Evolutionary conservation across 2,888 invertebrate species (phyloP).

Genomic region (Synergus umbraculus): DNA sequence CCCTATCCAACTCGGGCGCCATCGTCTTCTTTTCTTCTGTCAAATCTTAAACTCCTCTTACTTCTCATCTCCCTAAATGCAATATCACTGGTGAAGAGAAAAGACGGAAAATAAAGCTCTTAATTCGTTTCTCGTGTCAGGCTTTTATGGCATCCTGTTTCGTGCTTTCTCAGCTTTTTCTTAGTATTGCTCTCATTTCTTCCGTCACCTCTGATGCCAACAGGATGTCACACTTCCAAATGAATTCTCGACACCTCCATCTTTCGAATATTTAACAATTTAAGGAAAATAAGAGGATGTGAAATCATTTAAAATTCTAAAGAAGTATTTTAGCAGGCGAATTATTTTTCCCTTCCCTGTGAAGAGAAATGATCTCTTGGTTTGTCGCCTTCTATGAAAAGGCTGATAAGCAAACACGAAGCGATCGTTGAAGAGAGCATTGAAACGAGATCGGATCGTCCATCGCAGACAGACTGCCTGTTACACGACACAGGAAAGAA

Average conservation of each 20-base stretch:
- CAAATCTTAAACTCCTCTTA: slow-evolving; percentile 3
- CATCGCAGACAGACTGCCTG: slow-evolving; percentile 45
- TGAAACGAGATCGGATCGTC: slow-evolving; percentile 48
- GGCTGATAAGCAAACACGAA: slow-evolving; percentile 52
- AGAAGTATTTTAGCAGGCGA: too few relatives aligned
- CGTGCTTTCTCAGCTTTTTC: neutral
- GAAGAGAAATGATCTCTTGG: slow-evolving; percentile 23
- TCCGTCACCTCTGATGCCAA: slow-evolving; percentile 36
- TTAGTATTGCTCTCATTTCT: slow-evolving; percentile 1
- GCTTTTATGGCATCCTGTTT: slow-evolving; percentile 1
- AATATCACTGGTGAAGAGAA: slow-evolving; percentile 47
- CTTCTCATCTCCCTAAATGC: slow-evolving; percentile 44
- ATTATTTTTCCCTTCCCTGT: neutral
- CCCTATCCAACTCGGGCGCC: slow-evolving; percentile 32
- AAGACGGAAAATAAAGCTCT: slow-evolving; percentile 43
- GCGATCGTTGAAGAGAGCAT: slow-evolving; percentile 46
- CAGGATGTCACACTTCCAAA: neutral
- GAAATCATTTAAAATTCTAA: too few relatives aligned
- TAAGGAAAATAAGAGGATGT: too few relatives aligned
- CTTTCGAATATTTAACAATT: too few relatives aligned
- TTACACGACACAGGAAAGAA: slow-evolving; percentile 36
- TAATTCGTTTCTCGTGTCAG: slow-evolving; percentile 55
- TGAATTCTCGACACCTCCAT: neutral
- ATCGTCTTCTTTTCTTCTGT: slow-evolving; percentile 35
- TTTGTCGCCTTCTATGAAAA: neutral